Conservation (phyloP, 2,888 invertebrate genomes). For the Leucozona laternaria region DNA sequence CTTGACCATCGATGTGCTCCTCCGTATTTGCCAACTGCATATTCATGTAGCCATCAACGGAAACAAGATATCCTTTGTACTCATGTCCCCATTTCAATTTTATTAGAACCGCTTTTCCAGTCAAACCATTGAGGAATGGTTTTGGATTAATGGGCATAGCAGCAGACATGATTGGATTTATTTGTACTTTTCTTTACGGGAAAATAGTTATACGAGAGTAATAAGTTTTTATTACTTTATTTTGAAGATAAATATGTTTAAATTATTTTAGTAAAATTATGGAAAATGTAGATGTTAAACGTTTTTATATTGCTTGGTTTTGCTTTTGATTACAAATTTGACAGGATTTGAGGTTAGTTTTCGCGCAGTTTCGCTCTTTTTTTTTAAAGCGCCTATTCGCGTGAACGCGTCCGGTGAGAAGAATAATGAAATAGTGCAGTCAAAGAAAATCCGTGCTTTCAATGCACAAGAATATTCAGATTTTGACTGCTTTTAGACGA, state of each 20-base stretch:
- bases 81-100: slow-evolving; percentile 99
- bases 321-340: slow-evolving; percentile 56
- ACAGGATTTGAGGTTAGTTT: slow-evolving; percentile 62
- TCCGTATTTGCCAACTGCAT: slow-evolving; percentile 98
- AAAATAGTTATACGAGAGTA: background rate
- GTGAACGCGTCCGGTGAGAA: slow-evolving; percentile 15
- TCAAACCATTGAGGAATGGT: slow-evolving; percentile 98
- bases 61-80: slow-evolving; percentile 98
- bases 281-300: slow-evolving; percentile 16
- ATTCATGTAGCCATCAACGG: slow-evolving; percentile 99
- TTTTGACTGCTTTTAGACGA: no score
- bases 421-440: background rate
- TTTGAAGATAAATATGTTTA: background rate
- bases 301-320: slow-evolving; percentile 32
- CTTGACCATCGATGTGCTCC: slow-evolving; percentile 96
- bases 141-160: slow-evolving; percentile 99
- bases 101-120: slow-evolving; percentile 98
- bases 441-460: background rate
- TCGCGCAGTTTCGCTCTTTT: slow-evolving; percentile 16
- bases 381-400: slow-evolving; percentile 14
- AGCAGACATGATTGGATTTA: slow-evolving; percentile 84
- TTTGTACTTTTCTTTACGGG: slow-evolving; percentile 51
- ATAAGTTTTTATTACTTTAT: background rate
- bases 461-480: no score
- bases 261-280: background rate